Conservation (phyloP, 1,140 invertebrate species). For the Drosophila obscura region DNA sequence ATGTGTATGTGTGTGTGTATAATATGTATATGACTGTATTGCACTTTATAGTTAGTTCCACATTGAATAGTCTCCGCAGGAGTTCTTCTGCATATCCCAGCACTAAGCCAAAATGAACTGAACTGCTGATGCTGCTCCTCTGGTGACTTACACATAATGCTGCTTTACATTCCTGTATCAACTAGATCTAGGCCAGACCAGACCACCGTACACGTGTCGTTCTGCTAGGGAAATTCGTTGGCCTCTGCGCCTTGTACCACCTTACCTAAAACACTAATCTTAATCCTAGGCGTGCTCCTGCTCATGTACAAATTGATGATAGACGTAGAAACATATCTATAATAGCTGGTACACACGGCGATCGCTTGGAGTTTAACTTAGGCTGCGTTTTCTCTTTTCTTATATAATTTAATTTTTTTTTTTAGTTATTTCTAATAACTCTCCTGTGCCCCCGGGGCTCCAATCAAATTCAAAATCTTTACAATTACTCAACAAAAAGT, state of each 20-base stretch:
- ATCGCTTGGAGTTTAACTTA: slow-evolving; percentile 33
- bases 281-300: slow-evolving; percentile 63
- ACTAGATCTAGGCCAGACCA: slow-evolving; percentile 29
- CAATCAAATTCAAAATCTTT: slow-evolving; percentile 64
- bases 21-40: slow-evolving; percentile 53
- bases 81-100: slow-evolving; percentile 20
- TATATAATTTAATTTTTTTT: slow-evolving; percentile 46
- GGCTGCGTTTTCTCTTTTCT: slow-evolving; percentile 33
- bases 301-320: slow-evolving; percentile 78
- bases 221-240: slow-evolving; percentile 71
- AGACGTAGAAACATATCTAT: slow-evolving; percentile 61
- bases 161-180: slow-evolving; percentile 54
- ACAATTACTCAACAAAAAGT: slow-evolving; percentile 79
- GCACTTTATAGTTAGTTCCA: slow-evolving; percentile 46
- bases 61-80: slow-evolving; percentile 37
- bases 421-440: slow-evolving; percentile 81
- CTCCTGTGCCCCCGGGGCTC: slow-evolving; percentile 18
- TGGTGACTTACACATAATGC: slow-evolving; percentile 45
- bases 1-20: slow-evolving; percentile 19
- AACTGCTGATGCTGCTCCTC: too few relatives aligned
- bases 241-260: slow-evolving; percentile 39
- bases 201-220: slow-evolving; percentile 15
- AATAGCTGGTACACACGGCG: slow-evolving; percentile 31
- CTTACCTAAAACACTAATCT: slow-evolving; percentile 54
- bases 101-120: slow-evolving; percentile 28